Base-by-base conservation (phyloP, 2,888 invertebrate genomes). In the Eilema caniola region DNA sequence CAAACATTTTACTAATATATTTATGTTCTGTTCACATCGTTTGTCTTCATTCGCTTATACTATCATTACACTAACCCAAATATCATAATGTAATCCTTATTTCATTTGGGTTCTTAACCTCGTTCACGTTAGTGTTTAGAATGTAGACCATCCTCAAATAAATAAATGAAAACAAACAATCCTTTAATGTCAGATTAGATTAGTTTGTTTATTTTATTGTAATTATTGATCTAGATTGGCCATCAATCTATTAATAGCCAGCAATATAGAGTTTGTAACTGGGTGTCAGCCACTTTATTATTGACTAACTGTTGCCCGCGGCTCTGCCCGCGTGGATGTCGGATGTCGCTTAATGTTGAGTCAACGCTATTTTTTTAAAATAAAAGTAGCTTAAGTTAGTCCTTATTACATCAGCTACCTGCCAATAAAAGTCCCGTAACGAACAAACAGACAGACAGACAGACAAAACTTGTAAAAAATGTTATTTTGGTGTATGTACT, bases 101-200 rank as follows among this genome's bases (percentile, higher is more conserved):
- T n/a, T n/a, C 47, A 47, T 16, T 14, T 41, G 33, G 20, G 20
- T 47, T 47, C 20, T 5, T 20, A 47, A 47, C 20, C 47, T 47
- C 12, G 20, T 47, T 41, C 16, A 0, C 37, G 16, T 16, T 20
- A 20, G 7, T 47, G 20, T 47, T 47, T 7, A n/a, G 10, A 53
- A 53, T 53, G 2, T 47, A 53, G 20, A 20, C 2, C 7, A 47
- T 47, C 2, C 2, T 41, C 20, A 33, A 33, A 33, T 16, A 16
- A 41, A 16, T 41, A 47, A 47, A 20, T 47, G 7, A 8, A 60
- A 60, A 25, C 16, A 60, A 60, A 28, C 25, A 25, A 60, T 60
- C 60, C 7, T 60, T 60, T 60, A 24, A 60, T 28, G 60, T 60
- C 24, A 60, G 60, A 28, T 28, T 28, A 60, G 60, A 60, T 60